Evolutionary conservation across 2,113 vertebrate species (phyloP).

Genomic region (Rana temporaria): DNA sequence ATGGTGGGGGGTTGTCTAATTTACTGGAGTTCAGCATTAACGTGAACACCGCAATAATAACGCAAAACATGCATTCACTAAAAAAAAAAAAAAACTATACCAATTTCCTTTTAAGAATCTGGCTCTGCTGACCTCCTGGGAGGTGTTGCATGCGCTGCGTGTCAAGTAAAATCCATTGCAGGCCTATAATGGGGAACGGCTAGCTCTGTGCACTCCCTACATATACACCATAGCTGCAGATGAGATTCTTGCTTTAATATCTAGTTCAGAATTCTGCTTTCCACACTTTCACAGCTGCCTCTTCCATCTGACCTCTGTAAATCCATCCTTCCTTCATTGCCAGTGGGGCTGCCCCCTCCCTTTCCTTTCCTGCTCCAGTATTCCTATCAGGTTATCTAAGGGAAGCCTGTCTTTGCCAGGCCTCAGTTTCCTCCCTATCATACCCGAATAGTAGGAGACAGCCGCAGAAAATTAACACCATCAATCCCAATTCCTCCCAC

Average conservation of each 20-base stretch:
- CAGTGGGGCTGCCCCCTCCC: slow-evolving; percentile 31
- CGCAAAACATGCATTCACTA: too few species aligned
- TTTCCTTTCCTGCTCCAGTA: slow-evolving; percentile 11
- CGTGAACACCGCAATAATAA: too few species aligned
- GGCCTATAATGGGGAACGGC: slow-evolving; percentile 2
- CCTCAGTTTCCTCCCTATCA: slow-evolving; percentile 27
- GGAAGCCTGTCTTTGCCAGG: slow-evolving; percentile 36
- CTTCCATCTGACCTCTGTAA: slow-evolving; percentile 3
- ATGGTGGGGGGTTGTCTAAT: too few species aligned
- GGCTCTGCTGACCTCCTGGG: slow-evolving; percentile 17
- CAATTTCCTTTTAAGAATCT: not conserved
- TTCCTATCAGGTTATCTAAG: slow-evolving; percentile 39
- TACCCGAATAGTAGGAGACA: slow-evolving; percentile 44
- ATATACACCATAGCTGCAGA: slow-evolving; percentile 15
- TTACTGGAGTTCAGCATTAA: too few species aligned
- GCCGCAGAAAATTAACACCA: slow-evolving; percentile 50
- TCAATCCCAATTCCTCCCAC: slow-evolving; percentile 33
- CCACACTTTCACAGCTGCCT: slow-evolving; percentile 42
- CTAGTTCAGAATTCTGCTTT: slow-evolving; percentile 15
- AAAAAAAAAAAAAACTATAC: too few species aligned
- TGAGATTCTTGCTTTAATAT: slow-evolving; percentile 7
- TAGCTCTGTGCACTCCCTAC: not conserved
- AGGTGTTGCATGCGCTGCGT: not conserved
- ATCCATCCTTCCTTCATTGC: slow-evolving; percentile 36
- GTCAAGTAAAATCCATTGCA: slow-evolving; percentile 29